Evolutionary conservation across 2,113 vertebrate genomes (phyloP), one percentile per base, ranked within the genome.

Genomic region (Malurus alboscapulatus): DNA sequence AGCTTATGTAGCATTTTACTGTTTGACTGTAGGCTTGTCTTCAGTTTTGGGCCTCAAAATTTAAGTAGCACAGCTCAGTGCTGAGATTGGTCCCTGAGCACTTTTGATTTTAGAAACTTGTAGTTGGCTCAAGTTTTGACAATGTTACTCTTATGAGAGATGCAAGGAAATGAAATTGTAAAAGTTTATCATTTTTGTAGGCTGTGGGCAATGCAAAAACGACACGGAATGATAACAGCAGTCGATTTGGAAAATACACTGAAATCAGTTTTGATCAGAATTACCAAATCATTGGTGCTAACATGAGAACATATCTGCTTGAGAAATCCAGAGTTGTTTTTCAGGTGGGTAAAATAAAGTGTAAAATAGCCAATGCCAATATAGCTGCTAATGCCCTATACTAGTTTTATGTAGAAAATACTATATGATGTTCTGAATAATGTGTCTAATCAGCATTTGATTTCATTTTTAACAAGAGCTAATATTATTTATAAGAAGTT

Each of bases 291-390:
- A 99, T 98, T 48, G 99, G 99, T 3, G 99, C 99, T 17, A 99
- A 99, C 96, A 99, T 99, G 98, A 98, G 99, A 94, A 99, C 99
- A 0, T 99, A 99, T 88, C 98, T 99, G 63, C 97, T 99, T 77
- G 99, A 99, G 96, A 99, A 99, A 92, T 99, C 99, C 78, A 98
- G 99, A 96, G 99, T 99, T 10, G 98, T 99, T 54, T 99, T 99
- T 95, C 99, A 99, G 98, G 99, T 99, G 92, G 63, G 96, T 84
- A 45, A 58, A 78, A 90, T n/a, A 29, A 58, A 65, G 8, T 38
- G 55, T 34, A 10, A 55, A 62, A 2, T 4, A 54, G 32, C 53
- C 50, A 40, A 4, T 68, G 38, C 42, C 24, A 55, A 0, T 26
- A 26, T 16, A 82, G 55, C 42, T 36, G 7, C 25, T 50, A 14